phyloP scores from a whole-genome alignment of 2,797 vertebrate species.

The Steatocranus sp. region DNA sequence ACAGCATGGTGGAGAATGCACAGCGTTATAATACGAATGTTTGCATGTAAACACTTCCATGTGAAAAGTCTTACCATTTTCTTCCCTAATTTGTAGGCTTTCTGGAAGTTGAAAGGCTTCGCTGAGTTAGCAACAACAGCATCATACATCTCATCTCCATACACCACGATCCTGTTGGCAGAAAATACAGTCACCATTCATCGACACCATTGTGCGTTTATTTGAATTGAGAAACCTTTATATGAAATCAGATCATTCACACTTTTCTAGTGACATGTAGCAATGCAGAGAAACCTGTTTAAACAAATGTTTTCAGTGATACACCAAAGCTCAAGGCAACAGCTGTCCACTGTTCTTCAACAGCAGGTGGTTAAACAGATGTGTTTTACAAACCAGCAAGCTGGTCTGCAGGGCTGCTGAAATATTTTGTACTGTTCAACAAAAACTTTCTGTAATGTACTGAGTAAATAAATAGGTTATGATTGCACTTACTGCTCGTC shows the following conservation, averaged over 20 bases:
- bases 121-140: not conserved
- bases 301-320: not conserved
- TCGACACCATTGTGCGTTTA: not conserved
- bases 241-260: not conserved
- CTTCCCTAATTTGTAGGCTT: rapidly evolving
- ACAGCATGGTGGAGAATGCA: not conserved
- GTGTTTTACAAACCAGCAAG: not conserved
- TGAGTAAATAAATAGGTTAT: not conserved
- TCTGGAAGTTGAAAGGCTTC: not conserved
- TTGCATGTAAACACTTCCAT: not conserved
- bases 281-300: not conserved
- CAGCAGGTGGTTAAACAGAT: not conserved
- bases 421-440: not conserved
- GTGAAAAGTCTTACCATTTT: not conserved
- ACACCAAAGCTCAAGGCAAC: not conserved
- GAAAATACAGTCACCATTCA: not conserved
- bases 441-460: not conserved
- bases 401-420: not conserved
- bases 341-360: not conserved
- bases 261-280: not conserved
- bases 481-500: not conserved
- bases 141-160: not conserved
- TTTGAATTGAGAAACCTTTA: rapidly evolving
- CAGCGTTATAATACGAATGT: rapidly evolving
- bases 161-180: not conserved